Percentiles rank a stretch among this genome's conserved stretches.
Conservation (phyloP, 2,888 invertebrate genomes). For the Syritta pipiens region DNA sequence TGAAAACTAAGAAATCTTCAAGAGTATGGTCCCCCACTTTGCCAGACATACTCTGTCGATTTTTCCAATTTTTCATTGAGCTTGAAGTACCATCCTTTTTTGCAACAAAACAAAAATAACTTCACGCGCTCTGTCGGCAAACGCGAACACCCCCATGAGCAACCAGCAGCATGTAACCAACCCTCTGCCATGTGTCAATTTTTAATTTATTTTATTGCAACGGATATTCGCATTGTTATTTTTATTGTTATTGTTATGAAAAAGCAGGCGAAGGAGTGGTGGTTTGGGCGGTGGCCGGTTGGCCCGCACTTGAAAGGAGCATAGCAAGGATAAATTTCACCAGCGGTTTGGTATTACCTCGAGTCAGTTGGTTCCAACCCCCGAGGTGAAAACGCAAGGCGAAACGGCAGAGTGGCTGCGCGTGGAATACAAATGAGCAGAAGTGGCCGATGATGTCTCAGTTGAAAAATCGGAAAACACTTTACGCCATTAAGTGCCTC, state of each 20-base stretch:
- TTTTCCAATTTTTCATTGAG: slow-evolving; percentile 1
- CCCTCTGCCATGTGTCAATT: slow-evolving; percentile 55
- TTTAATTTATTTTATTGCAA: slow-evolving; percentile 67
- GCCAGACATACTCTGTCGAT: background rate
- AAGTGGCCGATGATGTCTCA: slow-evolving; percentile 64
- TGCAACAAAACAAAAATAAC: background rate
- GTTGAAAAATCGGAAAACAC: slow-evolving; percentile 65
- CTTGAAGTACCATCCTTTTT: slow-evolving; percentile 29
- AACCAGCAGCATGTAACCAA: background rate
- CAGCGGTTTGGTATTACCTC: slow-evolving; percentile 44
- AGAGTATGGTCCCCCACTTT: too few relatives aligned
- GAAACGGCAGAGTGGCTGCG: slow-evolving; percentile 33
- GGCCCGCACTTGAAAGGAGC: background rate
- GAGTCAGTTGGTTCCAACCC: slow-evolving; percentile 17
- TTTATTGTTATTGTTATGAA: slow-evolving; percentile 59
- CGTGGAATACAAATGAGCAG: slow-evolving; percentile 59
- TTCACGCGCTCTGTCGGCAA: too few relatives aligned
- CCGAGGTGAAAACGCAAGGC: slow-evolving; percentile 17
- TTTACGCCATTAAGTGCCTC: slow-evolving; percentile 58
- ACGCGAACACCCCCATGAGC: slow-evolving; percentile 16
- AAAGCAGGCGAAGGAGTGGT: background rate
- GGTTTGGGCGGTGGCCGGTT: background rate
- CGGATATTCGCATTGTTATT: slow-evolving; percentile 65
- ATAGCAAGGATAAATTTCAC: slow-evolving; percentile 27
- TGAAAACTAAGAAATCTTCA: too few relatives aligned